Base-by-base conservation (phyloP, 2,888 invertebrate genomes). In the Acleris sparsana region DNA sequence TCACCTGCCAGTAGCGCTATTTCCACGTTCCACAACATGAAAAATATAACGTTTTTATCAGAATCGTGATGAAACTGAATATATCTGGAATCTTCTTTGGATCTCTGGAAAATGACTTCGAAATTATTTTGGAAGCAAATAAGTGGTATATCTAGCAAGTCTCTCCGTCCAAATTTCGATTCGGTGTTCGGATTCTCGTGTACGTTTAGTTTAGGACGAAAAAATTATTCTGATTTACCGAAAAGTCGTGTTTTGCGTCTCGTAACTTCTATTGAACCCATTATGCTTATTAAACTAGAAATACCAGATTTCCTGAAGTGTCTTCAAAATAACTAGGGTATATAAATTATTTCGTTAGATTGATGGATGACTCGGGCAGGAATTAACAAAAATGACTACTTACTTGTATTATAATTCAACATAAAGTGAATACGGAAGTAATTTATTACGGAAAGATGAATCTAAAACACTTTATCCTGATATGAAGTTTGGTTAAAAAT, bases 131-230 rank as follows among this genome's bases (percentile, higher is more conserved):
- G 20, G 16, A 44, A 46, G 46, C 18, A 20, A 17, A 22, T 11
- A 33, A 33, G 3, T 43, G 11, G 53, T 13, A 4, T 20, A 33
- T 33, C 9, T 33, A 33, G 3, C 9, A 9, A 46, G 46, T 46
- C 46, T 39, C 22, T 51, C 55, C 55, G 60, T 56, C 60, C 60
- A 43, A 25, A 63, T 29, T 53, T 11, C 59, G 20, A 49, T 39
- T 18, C 5, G 25, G 29, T 44, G 22, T 43, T 60, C 6, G 16
- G 20, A 20, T 18, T 43, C 18, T 43, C 43, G 39, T 55, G 6
- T 29, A 53, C 29, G 20, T 44, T 16, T n/a, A 13, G 46, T 16
- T 17, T n/a, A 46, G n/a, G 17, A n/a, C 49, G 49, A 11, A 49
- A 9, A 17, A 20, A 1, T 9, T 9, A 9, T 39, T 39, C 13